Evolutionary conservation across 2,888 invertebrate species (phyloP).

Genomic region (Podabrus alpinus): DNA sequence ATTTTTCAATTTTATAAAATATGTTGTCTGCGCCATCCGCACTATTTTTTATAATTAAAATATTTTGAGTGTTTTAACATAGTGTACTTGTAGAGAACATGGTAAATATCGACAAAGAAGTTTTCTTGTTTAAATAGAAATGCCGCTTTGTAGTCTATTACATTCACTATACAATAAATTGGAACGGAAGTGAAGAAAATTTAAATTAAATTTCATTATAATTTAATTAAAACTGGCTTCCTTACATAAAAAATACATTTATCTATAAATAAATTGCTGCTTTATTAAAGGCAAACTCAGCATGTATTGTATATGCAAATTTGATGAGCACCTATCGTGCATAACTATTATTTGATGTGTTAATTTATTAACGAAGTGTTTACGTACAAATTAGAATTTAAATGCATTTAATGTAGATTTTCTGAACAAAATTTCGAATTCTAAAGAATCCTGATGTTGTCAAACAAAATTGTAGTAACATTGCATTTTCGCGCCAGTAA

Average conservation of each 20-base stretch:
- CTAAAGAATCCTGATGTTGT: not conserved
- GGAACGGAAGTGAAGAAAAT: not conserved
- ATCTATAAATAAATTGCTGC: not conserved
- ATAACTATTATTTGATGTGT: conserved; percentile 9
- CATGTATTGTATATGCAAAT: not conserved
- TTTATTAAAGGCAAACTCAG: not conserved
- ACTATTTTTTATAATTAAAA: too few species aligned
- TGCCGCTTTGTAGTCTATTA: not conserved
- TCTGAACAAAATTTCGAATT: not conserved
- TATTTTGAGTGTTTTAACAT: not conserved
- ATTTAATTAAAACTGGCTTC: not conserved
- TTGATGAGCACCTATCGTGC: not conserved
- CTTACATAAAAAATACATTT: not conserved
- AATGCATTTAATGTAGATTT: not conserved
- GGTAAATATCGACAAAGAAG: not conserved
- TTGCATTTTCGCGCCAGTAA: not conserved
- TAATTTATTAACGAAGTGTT: conserved; percentile 15
- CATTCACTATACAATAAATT: not conserved
- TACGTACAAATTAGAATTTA: not conserved
- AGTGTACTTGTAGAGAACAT: not conserved
- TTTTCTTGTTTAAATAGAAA: not conserved
- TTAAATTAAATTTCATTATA: not conserved
- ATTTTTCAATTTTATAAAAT: too few species aligned
- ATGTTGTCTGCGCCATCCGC: too few species aligned
- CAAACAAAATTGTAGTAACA: not conserved